Evolutionary conservation across 2,797 vertebrate genomes (phyloP), one percentile per base, ranked within the genome.

Genomic region (Triplophysa bombifrons): DNA sequence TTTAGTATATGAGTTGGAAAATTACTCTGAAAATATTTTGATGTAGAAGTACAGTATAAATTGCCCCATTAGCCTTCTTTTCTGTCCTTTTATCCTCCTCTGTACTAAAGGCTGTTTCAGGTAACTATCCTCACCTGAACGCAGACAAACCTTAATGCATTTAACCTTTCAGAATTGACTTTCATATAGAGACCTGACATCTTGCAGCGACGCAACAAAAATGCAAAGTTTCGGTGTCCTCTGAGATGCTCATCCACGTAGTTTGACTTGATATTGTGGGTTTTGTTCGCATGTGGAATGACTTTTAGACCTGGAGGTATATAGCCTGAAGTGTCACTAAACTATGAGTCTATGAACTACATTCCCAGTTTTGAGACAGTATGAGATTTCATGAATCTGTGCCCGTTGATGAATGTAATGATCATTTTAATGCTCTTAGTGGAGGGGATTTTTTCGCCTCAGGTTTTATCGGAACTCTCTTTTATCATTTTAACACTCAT

Each of bases 401-500:
- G 30, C 11, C 68, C 38, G 17, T 22, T 82, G 78, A 77, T 82
- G 77, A 85, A 80, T 53, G 38, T 69, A 76, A 72, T 78, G 63
- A 76, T 83, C 16, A 27, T 72, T 80, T 78, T 80, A 67, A 83
- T 65, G 46, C 12, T 6, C 19, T 22, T 60, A 68, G 13, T 51
- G 0, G 34, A 68, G 74, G 67, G 72, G 27, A 56, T 72, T 71
- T 73, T 80, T 78, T 72, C 63, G 58, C 69, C 46, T 80, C 20
- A 27, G 27, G 73, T 60, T 83, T 81, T 84, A 78, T 84, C 30
- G 55, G 81, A 74, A 75, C 30, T 61, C 44, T 68, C 76, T 81
- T 85, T 83, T 80, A 75, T 84, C 72, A 75, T 82, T 80, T 82
- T 71, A 83, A 72, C 80, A 73, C 34, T 58, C 50, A 60, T 82